A percentile compares a stretch with the other conserved stretches of the same genome.
phyloP scores from a whole-genome alignment of 30 jellyfish, hydroid and myxozoan species.

The Hydractinia symbiolongicarpus region DNA sequence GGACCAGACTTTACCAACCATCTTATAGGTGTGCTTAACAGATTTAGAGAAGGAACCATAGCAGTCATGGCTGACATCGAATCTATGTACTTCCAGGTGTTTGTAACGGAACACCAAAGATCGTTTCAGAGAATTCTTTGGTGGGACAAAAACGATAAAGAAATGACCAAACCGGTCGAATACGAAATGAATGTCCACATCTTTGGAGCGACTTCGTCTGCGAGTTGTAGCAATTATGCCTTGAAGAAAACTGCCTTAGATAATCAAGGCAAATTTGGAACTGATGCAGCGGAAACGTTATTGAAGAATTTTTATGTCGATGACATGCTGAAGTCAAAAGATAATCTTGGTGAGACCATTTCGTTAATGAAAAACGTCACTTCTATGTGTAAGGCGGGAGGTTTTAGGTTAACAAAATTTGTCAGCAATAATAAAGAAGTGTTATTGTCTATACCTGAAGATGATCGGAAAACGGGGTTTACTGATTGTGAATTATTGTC shows the following conservation, averaged over 20 bases:
- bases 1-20: slow-evolving; percentile 44
- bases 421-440: slow-evolving; percentile 18
- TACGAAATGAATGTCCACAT: slow-evolving; percentile 1
- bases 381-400: slow-evolving; percentile 4
- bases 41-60: neutral
- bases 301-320: neutral
- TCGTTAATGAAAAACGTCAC: neutral
- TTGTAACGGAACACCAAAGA: slow-evolving; percentile 22
- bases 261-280: neutral
- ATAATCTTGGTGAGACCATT: neutral
- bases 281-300: neutral
- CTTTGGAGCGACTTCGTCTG: slow-evolving; percentile 7
- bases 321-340: no score
- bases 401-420: slow-evolving; percentile 7
- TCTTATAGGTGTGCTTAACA: neutral
- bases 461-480: neutral
- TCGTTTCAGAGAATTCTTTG: slow-evolving; percentile 20
- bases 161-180: neutral
- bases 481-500: neutral
- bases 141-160: slow-evolving; percentile 14
- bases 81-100: slow-evolving; percentile 42
- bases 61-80: slow-evolving; percentile 27
- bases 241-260: slow-evolving; percentile 4
- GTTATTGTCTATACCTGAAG: slow-evolving; percentile 5
- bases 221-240: slow-evolving; percentile 3